Base-by-base conservation (phyloP, 1,140 invertebrate species). In the Copidosoma floridanum region DNA sequence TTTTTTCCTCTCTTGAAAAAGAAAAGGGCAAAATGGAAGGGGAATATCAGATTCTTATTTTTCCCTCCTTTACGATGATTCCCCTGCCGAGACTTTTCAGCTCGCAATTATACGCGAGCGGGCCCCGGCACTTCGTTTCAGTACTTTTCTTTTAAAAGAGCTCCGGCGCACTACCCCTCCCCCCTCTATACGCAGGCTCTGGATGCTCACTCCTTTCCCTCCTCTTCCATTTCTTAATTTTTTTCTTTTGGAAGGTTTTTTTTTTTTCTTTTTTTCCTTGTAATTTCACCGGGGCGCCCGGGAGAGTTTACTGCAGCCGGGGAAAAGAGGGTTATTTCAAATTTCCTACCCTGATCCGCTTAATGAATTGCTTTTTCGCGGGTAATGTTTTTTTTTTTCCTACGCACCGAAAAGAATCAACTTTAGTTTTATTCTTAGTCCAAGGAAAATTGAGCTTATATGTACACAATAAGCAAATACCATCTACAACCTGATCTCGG, bases 21-120 rank as follows among this genome's bases (percentile, higher is more conserved):
- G 23, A 16, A 40, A 24, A 52, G 47, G 12, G 21, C 18, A 23
- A 18, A 18, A 21, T 14, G 27, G 1, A 5, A 38, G 27, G 2
- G 41, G 40, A 6, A 62, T 56, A 62, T 62, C 53, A 52, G 46
- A 62, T 62, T 62, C 53, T 62, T 62, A 56, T 56, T 62, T 62
- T 40, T n/a, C n/a, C n/a, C n/a, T n/a, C 27, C 44, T 62, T 56
- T 51, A 62, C 53, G 60, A 56, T 62, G 52, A 62, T 62, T 52
- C 37, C 29, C 6, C 53, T 41, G 29, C 47, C 46, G 24, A 41
- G 53, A 62, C 47, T 62, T 62, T 56, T 62, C 53, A 57, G 54
- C 27, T 62, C 38, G 46, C 53, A 62, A 62, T 62, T 56, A 56
- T 62, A 51, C 27, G 18, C 23, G 29, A 23, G 24, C 56, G 32